Evolutionary conservation across 2,113 vertebrate species (phyloP).

Genomic region (Gallinago jamesoni): DNA sequence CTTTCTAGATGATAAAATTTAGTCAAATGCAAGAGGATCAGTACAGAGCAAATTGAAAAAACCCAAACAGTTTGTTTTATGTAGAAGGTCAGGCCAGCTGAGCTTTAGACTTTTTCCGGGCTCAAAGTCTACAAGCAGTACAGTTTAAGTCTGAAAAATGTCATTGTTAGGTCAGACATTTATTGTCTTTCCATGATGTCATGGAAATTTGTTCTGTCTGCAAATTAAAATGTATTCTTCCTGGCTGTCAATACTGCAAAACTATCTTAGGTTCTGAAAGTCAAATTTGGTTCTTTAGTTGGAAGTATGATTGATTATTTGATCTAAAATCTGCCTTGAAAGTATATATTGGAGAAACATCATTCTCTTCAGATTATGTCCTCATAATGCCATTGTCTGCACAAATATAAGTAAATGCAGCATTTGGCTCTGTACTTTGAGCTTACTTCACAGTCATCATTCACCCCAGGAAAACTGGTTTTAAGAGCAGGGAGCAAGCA

Average conservation of each 20-base stretch:
- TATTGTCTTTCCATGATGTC: conserved; percentile 55
- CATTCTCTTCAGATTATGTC: conserved; percentile 45
- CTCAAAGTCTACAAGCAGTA: conserved; percentile 35
- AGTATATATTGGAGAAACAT: conserved; percentile 44
- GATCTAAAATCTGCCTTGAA: conserved; percentile 42
- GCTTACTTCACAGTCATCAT: conserved; percentile 61
- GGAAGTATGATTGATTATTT: conserved; percentile 23
- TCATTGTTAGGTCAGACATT: conserved; percentile 50
- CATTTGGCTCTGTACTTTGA: conserved; percentile 41
- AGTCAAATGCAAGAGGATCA: neutral
- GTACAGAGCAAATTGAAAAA: neutral
- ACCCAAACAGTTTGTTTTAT: neutral
- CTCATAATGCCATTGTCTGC: conserved; percentile 49
- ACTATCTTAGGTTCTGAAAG: conserved; percentile 29
- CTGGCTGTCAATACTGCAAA: conserved; percentile 55
- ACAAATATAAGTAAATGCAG: conserved; percentile 56
- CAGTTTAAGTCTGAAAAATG: conserved; percentile 42
- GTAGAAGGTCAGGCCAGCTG: conserved; percentile 34
- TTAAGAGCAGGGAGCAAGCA: neutral
- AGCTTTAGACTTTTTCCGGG: conserved; percentile 24
- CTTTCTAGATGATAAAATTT: neutral
- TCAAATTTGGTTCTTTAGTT: conserved; percentile 29
- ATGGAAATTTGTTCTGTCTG: conserved; percentile 53
- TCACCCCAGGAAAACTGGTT: conserved; percentile 1
- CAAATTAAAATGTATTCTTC: conserved; percentile 57